These are phyloP conservation scores for Stigmatopora nigra DNA, from an alignment of 2,113 vertebrate genomes.

Conservation along the genomic window DNA sequence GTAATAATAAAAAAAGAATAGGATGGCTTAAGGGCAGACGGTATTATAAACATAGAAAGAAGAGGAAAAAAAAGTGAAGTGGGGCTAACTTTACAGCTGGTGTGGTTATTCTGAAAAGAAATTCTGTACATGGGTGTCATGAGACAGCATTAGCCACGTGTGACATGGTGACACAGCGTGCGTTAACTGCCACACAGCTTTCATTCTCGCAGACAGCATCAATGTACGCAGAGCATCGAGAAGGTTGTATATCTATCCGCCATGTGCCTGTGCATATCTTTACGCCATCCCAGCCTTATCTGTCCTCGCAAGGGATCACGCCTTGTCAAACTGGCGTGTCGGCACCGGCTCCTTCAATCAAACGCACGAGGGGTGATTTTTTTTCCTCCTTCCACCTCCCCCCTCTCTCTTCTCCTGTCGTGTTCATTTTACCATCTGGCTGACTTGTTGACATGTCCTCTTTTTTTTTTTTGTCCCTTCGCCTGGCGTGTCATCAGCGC, in stretches of 20 bases:
- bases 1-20: too few species aligned
- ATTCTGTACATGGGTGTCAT: conserved; percentile 8
- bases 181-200: conserved; percentile 44
- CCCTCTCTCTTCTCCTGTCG: conserved; percentile 12
- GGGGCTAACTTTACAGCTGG: conserved; percentile 6
- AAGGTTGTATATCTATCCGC: conserved; percentile 40
- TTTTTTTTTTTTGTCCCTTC: conserved; percentile 62
- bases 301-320: conserved; percentile 33
- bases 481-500: conserved; percentile 45
- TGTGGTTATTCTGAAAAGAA: conserved; percentile 13
- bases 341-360: conserved; percentile 52
- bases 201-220: conserved; percentile 51
- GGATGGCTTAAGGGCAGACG: background rate
- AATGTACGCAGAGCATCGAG: conserved; percentile 48
- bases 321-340: conserved; percentile 33
- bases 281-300: conserved; percentile 42
- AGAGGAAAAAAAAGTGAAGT: background rate
- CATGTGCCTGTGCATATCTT: conserved; percentile 35
- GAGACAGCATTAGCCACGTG: conserved; percentile 22
- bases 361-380: conserved; percentile 19
- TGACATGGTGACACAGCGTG: conserved; percentile 23
- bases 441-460: conserved; percentile 56
- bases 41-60: background rate
- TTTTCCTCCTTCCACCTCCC: background rate
- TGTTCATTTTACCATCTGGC: conserved; percentile 39